Evolutionary conservation across 2,888 invertebrate genomes (phyloP).

Genomic region (Nomada hirtipes): DNA sequence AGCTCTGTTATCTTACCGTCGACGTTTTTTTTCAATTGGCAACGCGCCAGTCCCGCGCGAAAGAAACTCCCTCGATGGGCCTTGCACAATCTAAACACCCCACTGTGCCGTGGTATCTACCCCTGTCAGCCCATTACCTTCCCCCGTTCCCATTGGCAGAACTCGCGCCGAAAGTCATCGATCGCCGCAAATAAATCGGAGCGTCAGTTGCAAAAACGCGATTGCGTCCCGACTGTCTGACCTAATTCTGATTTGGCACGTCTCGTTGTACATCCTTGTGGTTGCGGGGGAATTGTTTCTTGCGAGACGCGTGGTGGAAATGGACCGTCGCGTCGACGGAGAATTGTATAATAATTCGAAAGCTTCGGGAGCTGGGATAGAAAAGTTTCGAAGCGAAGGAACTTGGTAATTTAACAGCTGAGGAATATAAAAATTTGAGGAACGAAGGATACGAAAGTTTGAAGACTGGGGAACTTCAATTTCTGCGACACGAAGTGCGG

Average conservation of each 20-base stretch:
- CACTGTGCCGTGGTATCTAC: not conserved
- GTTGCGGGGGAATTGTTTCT: too few species aligned
- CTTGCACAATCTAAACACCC: conserved; percentile 15
- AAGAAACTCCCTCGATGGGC: conserved; percentile 39
- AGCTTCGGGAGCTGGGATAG: not conserved
- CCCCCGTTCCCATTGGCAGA: conserved; percentile 2
- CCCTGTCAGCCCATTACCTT: conserved; percentile 24
- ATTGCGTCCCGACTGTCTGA: not conserved
- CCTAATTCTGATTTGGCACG: conserved; percentile 5
- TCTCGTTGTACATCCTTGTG: not conserved
- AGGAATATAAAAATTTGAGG: not conserved
- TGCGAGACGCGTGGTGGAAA: not conserved
- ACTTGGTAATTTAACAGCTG: not conserved
- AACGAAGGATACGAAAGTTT: not conserved
- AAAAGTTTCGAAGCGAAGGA: not conserved
- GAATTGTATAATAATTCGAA: too few species aligned
- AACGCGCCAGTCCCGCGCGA: conserved; percentile 28
- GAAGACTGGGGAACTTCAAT: not conserved
- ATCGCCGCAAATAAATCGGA: not conserved
- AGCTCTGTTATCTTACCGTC: conserved; percentile 59
- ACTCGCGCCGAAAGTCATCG: conserved; percentile 19
- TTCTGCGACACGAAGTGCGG: too few species aligned
- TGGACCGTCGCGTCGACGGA: not conserved
- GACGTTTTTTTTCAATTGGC: conserved; percentile 58
- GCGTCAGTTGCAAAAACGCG: not conserved